Conservation (phyloP, 2,888 invertebrate species). For the Chrysomela aeneicollis region DNA sequence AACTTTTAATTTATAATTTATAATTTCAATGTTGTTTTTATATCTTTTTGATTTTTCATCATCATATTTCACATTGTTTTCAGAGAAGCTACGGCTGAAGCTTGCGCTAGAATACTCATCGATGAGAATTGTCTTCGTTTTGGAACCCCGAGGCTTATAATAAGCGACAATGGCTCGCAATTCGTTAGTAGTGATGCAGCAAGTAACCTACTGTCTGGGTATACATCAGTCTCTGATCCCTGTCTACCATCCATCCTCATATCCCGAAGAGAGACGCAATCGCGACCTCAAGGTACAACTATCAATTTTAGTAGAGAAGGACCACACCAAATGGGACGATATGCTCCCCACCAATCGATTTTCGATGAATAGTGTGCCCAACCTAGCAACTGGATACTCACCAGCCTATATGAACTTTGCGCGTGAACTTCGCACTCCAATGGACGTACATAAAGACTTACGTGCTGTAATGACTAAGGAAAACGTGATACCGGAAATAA, state of each 20-base stretch:
- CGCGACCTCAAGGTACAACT: constrained; percentile 52
- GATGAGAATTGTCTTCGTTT: constrained; percentile 48
- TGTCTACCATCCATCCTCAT: constrained; percentile 42
- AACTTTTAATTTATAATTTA: no score
- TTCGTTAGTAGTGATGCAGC: constrained; percentile 53
- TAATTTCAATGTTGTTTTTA: no score
- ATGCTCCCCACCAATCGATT: constrained; percentile 45
- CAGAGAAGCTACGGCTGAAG: constrained; percentile 28
- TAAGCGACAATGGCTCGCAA: constrained; percentile 54
- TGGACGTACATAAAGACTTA: constrained; percentile 33
- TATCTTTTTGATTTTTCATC: no score
- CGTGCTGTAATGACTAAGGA: constrained; percentile 24
- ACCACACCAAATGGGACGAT: constrained; percentile 48
- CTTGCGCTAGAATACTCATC: constrained; percentile 41
- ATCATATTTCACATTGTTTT: no score
- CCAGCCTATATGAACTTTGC: constrained; percentile 49
- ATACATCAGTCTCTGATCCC: constrained; percentile 47
- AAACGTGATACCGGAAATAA: constrained; percentile 29
- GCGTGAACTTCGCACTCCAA: constrained; percentile 45
- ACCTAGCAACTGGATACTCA: constrained; percentile 38
- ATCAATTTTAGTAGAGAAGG: constrained; percentile 45
- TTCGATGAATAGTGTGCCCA: constrained; percentile 52
- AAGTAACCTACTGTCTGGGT: constrained; percentile 45
- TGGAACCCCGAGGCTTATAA: constrained; percentile 50
- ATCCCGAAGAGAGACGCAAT: constrained; percentile 40